Evolutionary conservation across 2,797 vertebrate genomes (phyloP).

Genomic region (Petrocephalus sullivani): DNA sequence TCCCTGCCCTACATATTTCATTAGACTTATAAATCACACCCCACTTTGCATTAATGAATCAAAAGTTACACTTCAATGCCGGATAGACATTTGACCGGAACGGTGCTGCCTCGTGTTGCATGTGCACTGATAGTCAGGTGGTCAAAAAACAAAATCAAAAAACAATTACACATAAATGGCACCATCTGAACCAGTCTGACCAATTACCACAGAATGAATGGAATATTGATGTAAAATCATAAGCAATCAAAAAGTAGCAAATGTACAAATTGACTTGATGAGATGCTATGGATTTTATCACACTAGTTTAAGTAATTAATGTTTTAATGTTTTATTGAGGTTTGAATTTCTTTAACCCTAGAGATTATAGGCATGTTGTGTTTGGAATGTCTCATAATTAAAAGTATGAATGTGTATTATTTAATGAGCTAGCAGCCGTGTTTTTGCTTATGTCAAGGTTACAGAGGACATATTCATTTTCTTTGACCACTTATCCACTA

Average conservation of each 20-base stretch:
- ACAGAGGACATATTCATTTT: background rate
- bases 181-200: background rate
- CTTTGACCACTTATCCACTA: background rate
- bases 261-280: background rate
- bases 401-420: background rate
- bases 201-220: background rate
- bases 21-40: background rate
- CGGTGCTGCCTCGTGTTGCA: background rate
- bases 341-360: background rate
- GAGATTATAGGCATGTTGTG: background rate
- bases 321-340: background rate
- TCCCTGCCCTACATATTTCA: background rate
- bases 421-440: background rate
- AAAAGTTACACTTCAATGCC: background rate
- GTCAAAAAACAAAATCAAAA: background rate
- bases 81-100: background rate
- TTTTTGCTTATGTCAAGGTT: background rate
- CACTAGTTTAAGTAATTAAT: background rate
- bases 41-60: background rate
- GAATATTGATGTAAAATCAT: background rate
- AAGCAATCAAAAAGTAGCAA: background rate
- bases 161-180: background rate
- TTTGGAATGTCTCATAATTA: background rate
- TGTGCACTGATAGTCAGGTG: background rate
- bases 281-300: background rate